Conservation (phyloP, 1,140 invertebrate species). For the Palaemon carinicauda region DNA sequence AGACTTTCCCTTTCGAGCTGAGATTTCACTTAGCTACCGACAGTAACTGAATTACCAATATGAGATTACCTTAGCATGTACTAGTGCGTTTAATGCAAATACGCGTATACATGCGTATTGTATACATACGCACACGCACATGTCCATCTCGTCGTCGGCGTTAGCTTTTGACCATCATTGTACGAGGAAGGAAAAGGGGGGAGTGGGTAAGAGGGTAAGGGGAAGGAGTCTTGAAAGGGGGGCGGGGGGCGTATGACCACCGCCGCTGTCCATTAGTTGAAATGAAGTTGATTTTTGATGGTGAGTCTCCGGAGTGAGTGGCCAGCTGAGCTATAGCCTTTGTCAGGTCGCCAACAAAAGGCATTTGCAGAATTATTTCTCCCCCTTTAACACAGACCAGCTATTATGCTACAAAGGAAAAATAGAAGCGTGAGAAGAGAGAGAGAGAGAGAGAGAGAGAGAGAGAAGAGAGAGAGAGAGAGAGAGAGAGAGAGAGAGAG, state of each 20-base stretch:
- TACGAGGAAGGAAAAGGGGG: neutral
- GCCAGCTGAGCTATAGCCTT: slow-evolving; percentile 4
- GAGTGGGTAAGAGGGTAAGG: too few relatives aligned
- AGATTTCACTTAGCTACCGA: too few relatives aligned
- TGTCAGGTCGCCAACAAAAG: slow-evolving; percentile 29
- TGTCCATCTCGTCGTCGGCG: slow-evolving; percentile 11
- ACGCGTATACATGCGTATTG: neutral
- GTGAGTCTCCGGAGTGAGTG: neutral
- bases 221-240: too few relatives aligned
- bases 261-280: slow-evolving; percentile 43
- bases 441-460: too few relatives aligned
- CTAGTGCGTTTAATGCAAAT: neutral
- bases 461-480: too few relatives aligned
- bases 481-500: too few relatives aligned
- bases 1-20: too few relatives aligned
- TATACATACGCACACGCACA: slow-evolving; percentile 39
- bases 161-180: neutral
- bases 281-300: slow-evolving; percentile 43
- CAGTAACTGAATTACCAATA: too few relatives aligned
- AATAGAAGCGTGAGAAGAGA: slow-evolving; percentile 18
- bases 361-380: slow-evolving; percentile 33
- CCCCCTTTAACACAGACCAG: slow-evolving; percentile 14
- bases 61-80: too few relatives aligned
- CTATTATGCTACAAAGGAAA: slow-evolving; percentile 46
- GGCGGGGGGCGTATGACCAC: too few relatives aligned